Percentiles rank a stretch among this genome's conserved stretches.
Conservation (phyloP, 2,888 invertebrate species). For the Xiphydria camelus region DNA sequence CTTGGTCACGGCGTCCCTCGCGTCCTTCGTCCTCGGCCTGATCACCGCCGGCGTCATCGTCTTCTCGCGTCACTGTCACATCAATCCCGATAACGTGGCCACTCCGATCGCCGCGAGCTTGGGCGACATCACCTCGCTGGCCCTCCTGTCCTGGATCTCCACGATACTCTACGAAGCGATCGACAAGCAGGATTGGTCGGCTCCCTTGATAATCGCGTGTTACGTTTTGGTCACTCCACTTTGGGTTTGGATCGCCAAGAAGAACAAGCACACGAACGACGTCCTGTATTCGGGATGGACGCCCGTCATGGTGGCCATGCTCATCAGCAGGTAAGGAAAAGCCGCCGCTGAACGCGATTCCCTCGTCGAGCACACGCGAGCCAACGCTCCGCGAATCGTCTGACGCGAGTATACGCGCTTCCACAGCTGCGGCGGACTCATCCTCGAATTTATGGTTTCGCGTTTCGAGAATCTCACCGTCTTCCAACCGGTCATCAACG, state of each 20-base stretch:
- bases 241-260: constrained; percentile 73
- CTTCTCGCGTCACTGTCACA: constrained; percentile 68
- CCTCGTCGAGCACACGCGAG: too few relatives aligned
- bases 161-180: constrained; percentile 64
- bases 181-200: constrained; percentile 67
- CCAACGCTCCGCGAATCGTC: too few relatives aligned
- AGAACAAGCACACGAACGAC: constrained; percentile 70
- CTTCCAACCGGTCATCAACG: constrained; percentile 83
- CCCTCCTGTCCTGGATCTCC: constrained; percentile 64
- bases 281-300: constrained; percentile 77
- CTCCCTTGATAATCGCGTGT: constrained; percentile 66
- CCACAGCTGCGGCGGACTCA: constrained; percentile 70
- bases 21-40: constrained; percentile 72
- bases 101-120: constrained; percentile 81
- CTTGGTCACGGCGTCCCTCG: constrained; percentile 75
- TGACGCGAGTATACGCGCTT: constrained; percentile 4
- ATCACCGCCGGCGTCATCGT: constrained; percentile 76
- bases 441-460: constrained; percentile 71
- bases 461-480: constrained; percentile 73
- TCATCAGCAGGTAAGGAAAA: constrained; percentile 77
- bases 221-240: constrained; percentile 70
- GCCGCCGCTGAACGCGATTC: too few relatives aligned
- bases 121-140: constrained; percentile 75
- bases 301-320: constrained; percentile 79
- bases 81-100: constrained; percentile 81